These are phyloP conservation scores for Neodontobutis hainanensis DNA, from an alignment of 2,113 vertebrate genomes.

Conservation along the genomic window DNA sequence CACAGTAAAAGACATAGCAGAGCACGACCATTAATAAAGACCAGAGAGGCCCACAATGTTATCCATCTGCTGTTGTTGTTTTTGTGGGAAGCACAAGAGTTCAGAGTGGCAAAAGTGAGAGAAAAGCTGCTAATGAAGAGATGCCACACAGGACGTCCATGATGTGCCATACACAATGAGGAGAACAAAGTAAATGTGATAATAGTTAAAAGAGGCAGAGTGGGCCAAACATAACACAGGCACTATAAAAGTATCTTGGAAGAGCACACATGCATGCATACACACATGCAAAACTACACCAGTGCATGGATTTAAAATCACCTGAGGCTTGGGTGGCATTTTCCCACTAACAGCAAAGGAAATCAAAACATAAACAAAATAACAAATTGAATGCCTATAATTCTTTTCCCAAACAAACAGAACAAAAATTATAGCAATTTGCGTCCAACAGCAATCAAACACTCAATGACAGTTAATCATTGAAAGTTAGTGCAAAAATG, in stretches of 20 bases:
- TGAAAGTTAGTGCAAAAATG: slow-evolving; percentile 77
- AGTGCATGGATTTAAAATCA: slow-evolving; percentile 69
- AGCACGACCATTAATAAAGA: slow-evolving; percentile 47
- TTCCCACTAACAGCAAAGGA: slow-evolving; percentile 60
- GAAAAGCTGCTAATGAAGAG: slow-evolving; percentile 13
- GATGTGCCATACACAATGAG: slow-evolving; percentile 26
- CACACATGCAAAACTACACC: slow-evolving; percentile 38
- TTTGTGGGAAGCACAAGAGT: slow-evolving; percentile 40
- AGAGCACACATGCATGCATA: slow-evolving; percentile 27
- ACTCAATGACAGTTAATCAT: slow-evolving; percentile 48
- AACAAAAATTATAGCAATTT: slow-evolving; percentile 68
- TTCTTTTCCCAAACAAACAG: slow-evolving; percentile 59
- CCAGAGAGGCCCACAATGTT: slow-evolving; percentile 15
- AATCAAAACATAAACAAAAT: slow-evolving; percentile 52
- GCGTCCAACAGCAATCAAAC: slow-evolving; percentile 55
- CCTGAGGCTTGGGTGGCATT: slow-evolving; percentile 69
- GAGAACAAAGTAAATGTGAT: slow-evolving; percentile 30
- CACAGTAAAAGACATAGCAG: slow-evolving; percentile 53
- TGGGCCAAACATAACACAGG: slow-evolving; percentile 49
- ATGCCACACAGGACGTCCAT: slow-evolving; percentile 26
- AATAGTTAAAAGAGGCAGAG: slow-evolving; percentile 10
- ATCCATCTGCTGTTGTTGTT: slow-evolving; percentile 60
- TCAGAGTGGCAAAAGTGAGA: slow-evolving; percentile 7
- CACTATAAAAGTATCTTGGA: slow-evolving; percentile 41
- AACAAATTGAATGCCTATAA: slow-evolving; percentile 51